Evolutionary conservation across 2,888 invertebrate genomes (phyloP).

Genomic region (Cephus rjabovi): DNA sequence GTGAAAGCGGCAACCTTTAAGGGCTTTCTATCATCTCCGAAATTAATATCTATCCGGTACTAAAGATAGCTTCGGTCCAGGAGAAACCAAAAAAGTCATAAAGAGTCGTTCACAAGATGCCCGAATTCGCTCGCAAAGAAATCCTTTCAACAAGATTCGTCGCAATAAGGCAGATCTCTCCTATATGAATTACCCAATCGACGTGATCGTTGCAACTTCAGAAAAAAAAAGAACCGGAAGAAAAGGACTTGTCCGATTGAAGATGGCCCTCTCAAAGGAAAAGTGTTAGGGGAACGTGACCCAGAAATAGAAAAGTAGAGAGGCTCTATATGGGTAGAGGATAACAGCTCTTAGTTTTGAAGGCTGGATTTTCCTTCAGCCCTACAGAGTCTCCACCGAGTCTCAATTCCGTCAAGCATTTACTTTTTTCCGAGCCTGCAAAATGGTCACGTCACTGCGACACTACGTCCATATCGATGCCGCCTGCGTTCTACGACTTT

Average conservation of each 20-base stretch:
- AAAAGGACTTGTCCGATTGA: neutral
- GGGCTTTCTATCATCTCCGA: neutral
- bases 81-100: neutral
- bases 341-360: neutral
- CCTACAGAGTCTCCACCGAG: neutral
- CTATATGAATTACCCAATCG: neutral
- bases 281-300: neutral
- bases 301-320: neutral
- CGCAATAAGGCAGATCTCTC: neutral
- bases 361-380: neutral
- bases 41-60: neutral
- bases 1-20: no score
- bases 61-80: neutral
- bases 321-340: neutral
- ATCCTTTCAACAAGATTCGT: neutral
- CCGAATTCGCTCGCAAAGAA: neutral
- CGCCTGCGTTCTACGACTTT: neutral
- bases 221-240: neutral
- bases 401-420: neutral
- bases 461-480: neutral
- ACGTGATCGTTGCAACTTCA: neutral
- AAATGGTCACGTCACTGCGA: neutral
- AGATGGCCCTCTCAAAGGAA: neutral
- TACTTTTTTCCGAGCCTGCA: neutral
- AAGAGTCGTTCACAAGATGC: neutral